These are phyloP conservation scores for Allygus modestus DNA, from an alignment of 2,888 invertebrate genomes.

Conservation along the genomic window DNA sequence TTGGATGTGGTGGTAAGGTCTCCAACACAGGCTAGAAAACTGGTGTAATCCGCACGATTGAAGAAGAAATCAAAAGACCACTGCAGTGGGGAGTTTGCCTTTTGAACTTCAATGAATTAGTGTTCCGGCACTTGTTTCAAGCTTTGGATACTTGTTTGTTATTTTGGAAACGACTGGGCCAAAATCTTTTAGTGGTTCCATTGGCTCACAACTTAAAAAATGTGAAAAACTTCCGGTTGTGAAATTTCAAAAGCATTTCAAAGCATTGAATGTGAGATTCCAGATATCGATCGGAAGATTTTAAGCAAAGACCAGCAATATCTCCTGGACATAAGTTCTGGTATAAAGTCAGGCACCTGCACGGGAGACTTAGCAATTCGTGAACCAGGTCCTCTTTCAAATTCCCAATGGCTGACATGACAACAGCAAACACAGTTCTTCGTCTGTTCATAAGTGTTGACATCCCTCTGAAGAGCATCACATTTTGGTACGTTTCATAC, in stretches of 20 bases:
- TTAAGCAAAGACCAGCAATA: slow-evolving; percentile 64
- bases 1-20: slow-evolving; percentile 63
- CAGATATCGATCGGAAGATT: slow-evolving; percentile 25
- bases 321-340: slow-evolving; percentile 63
- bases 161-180: slow-evolving; percentile 56
- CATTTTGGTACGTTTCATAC: slow-evolving; percentile 16
- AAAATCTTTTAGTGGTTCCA: slow-evolving; percentile 59
- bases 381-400: slow-evolving; percentile 4
- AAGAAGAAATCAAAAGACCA: slow-evolving; percentile 62
- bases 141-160: not conserved
- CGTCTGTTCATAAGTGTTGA: slow-evolving; percentile 37
- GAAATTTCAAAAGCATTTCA: slow-evolving; percentile 55
- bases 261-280: slow-evolving; percentile 46
- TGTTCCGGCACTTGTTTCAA: slow-evolving; percentile 50
- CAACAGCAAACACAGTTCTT: slow-evolving; percentile 23
- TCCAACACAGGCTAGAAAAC: slow-evolving; percentile 61
- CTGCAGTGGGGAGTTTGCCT: slow-evolving; percentile 63
- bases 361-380: slow-evolving; percentile 51
- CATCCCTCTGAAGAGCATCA: slow-evolving; percentile 15
- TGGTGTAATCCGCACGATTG: slow-evolving; percentile 62
- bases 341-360: slow-evolving; percentile 62
- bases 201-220: slow-evolving; percentile 58
- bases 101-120: slow-evolving; percentile 64
- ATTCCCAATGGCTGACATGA: slow-evolving; percentile 54
- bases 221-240: slow-evolving; percentile 64